Conservation (phyloP, 2,888 invertebrate species). For the Noctua janthina region DNA sequence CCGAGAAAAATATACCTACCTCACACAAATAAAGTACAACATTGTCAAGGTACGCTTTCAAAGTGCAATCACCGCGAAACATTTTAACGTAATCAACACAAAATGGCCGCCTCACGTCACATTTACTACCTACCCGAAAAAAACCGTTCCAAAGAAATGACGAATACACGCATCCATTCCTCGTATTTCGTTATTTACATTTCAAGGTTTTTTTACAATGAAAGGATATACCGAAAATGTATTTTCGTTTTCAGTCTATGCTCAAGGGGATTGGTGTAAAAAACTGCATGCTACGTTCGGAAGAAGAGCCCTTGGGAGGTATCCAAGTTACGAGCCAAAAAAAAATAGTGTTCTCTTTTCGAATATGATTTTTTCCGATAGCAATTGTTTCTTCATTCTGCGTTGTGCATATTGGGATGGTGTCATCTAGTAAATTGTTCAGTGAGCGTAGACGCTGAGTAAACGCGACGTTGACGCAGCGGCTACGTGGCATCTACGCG, state of each 20-base stretch:
- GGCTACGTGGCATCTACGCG: neutral
- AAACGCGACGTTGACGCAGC: neutral
- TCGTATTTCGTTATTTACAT: slow-evolving; percentile 56
- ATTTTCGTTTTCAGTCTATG: slow-evolving; percentile 38
- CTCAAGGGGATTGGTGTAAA: slow-evolving; percentile 29
- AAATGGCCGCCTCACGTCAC: slow-evolving; percentile 38
- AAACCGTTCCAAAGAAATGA: slow-evolving; percentile 44
- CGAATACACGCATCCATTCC: slow-evolving; percentile 36
- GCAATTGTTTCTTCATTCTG: neutral
- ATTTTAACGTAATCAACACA: slow-evolving; percentile 57
- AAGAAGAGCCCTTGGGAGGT: slow-evolving; percentile 28
- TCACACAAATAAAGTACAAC: slow-evolving; percentile 5
- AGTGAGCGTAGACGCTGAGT: neutral
- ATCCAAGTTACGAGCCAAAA: slow-evolving; percentile 10
- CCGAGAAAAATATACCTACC: neutral
- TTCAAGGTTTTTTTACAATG: slow-evolving; percentile 57
- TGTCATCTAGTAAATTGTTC: neutral
- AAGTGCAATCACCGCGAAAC: slow-evolving; percentile 35
- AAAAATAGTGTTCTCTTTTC: slow-evolving; percentile 21
- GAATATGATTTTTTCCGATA: neutral
- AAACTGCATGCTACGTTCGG: slow-evolving; percentile 33
- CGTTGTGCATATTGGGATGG: neutral
- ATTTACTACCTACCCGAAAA: slow-evolving; percentile 10
- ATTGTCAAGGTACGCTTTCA: slow-evolving; percentile 21
- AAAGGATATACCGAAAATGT: slow-evolving; percentile 43